Evolutionary conservation across 2,888 invertebrate species (phyloP).

Genomic region (Trichacis sp.): DNA sequence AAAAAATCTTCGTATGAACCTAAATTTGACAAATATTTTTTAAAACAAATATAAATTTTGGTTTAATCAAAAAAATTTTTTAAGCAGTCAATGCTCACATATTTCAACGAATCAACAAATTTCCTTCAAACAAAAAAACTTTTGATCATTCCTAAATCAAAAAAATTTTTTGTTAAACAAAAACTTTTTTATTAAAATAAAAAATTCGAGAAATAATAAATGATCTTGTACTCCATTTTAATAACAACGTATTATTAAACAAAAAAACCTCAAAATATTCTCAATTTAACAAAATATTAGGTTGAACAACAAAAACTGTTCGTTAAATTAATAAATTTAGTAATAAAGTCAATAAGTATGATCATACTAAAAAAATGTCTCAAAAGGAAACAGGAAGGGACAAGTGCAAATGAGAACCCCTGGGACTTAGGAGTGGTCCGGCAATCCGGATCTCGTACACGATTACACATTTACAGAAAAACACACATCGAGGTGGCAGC

Average conservation of each 20-base stretch:
- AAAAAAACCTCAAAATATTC: neutral
- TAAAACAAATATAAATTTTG: too few relatives aligned
- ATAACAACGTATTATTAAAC: neutral
- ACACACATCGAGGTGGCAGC: conserved; percentile 53
- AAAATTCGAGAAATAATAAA: too few relatives aligned
- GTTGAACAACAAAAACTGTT: neutral
- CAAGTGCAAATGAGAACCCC: conserved; percentile 37
- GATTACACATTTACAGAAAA: conserved; percentile 57
- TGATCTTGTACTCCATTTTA: too few relatives aligned
- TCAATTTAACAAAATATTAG: neutral
- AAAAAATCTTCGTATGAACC: too few relatives aligned
- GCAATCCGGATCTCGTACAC: conserved; percentile 60
- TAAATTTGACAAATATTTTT: too few relatives aligned
- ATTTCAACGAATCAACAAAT: too few relatives aligned
- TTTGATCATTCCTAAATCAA: too few relatives aligned
- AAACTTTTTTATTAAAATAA: too few relatives aligned
- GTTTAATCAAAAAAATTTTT: too few relatives aligned
- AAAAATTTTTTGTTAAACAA: too few relatives aligned
- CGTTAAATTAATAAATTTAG: neutral
- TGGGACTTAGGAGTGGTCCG: conserved; percentile 54
- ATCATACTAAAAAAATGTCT: neutral
- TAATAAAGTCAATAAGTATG: neutral
- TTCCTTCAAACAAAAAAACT: too few relatives aligned
- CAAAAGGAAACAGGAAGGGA: neutral
- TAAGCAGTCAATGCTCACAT: too few relatives aligned